Evolutionary conservation across 2,797 vertebrate genomes (phyloP).

Genomic region (Oceanodroma leucorhoa): DNA sequence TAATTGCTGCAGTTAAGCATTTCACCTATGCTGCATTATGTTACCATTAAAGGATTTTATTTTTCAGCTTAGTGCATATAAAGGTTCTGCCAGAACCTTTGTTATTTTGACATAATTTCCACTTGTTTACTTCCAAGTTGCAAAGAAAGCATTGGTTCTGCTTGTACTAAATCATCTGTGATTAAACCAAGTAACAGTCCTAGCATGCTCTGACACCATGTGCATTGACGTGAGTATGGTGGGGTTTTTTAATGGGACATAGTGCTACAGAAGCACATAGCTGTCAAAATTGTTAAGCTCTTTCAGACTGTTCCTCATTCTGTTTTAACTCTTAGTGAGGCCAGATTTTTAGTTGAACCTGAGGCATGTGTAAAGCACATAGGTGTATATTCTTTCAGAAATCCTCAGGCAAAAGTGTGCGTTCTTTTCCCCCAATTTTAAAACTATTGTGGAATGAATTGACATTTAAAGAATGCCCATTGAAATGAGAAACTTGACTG

Average conservation of each 20-base stretch:
- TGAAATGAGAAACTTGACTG: neutral
- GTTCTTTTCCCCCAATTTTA: rapidly evolving
- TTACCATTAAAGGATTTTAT: neutral
- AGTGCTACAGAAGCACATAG: neutral
- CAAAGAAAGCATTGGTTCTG: neutral
- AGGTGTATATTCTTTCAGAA: neutral
- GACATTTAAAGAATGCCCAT: neutral
- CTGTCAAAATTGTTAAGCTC: neutral
- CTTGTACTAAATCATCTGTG: neutral
- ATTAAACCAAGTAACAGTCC: neutral
- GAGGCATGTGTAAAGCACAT: rapidly evolving
- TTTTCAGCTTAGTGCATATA: neutral
- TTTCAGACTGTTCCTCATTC: neutral
- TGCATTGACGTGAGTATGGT: rapidly evolving
- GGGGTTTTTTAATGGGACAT: neutral
- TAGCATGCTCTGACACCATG: neutral
- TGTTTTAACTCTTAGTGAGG: neutral
- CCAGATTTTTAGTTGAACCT: neutral
- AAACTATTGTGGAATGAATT: neutral
- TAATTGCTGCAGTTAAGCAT: neutral
- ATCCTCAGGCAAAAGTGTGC: neutral
- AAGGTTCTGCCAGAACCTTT: neutral
- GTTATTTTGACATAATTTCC: neutral
- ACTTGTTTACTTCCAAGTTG: neutral
- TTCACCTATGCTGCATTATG: neutral